A percentile compares a stretch with the other conserved stretches of the same genome.
Conservation (phyloP, 2,888 invertebrate genomes). For the Actias luna region DNA sequence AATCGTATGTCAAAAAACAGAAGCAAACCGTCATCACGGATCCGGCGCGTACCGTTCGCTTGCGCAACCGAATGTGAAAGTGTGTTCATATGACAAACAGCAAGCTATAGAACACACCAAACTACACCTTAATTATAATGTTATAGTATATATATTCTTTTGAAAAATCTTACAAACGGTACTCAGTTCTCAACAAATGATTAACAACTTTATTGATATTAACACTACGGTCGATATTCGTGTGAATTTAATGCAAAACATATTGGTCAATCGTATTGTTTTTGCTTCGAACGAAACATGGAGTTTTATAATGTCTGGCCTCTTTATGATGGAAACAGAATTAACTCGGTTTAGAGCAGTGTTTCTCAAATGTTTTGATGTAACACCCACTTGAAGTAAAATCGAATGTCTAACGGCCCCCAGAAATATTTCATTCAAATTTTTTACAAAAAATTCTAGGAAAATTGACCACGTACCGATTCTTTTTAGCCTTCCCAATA, state of each 20-base stretch:
- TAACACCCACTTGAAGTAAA: no score
- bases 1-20: neutral
- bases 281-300: neutral
- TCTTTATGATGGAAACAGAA: no score
- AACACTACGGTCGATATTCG: neutral
- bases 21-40: neutral
- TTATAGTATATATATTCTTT: neutral
- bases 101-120: neutral
- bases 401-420: no score
- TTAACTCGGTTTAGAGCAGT: no score
- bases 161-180: neutral
- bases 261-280: neutral
- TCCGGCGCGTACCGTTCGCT: neutral
- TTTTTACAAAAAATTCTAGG: no score
- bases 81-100: neutral
- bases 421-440: no score
- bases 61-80: conserved; percentile 5
- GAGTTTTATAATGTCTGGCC: no score
- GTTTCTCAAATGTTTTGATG: no score
- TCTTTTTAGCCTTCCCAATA: no score
- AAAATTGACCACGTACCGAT: no score
- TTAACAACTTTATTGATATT: neutral
- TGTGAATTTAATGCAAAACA: neutral
- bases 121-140: neutral
- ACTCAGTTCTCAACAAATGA: neutral